phyloP scores from a whole-genome alignment of 64 coral and sea anemone genomes.

The Actinia tenebrosa region DNA sequence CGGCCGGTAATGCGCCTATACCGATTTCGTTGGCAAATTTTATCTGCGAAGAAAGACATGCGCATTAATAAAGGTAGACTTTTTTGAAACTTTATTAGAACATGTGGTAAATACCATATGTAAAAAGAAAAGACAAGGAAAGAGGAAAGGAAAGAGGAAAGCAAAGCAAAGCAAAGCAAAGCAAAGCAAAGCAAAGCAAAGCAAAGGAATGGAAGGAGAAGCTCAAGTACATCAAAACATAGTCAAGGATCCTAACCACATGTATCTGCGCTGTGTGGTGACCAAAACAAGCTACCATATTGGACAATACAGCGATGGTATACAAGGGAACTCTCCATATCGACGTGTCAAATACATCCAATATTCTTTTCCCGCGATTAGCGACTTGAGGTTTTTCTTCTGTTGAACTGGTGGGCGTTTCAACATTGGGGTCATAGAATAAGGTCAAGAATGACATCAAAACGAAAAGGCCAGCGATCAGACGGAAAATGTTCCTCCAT shows the following conservation, averaged over 20 bases:
- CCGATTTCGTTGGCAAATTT: constrained; percentile 11
- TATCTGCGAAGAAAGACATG: not conserved
- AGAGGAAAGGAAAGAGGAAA: no score
- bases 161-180: no score
- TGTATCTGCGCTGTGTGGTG: not conserved
- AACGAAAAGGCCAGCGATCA: constrained; percentile 6
- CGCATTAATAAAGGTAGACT: not conserved
- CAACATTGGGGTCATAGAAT: constrained; percentile 13
- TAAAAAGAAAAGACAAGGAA: no score
- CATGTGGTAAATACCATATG: no score
- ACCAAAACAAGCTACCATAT: constrained; percentile 18
- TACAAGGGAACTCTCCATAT: constrained; percentile 10
- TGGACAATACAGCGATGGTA: constrained; percentile 1
- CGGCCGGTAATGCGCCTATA: not conserved
- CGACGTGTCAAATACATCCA: not conserved
- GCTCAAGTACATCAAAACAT: not conserved
- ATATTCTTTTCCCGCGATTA: not conserved
- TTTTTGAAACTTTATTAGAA: not conserved
- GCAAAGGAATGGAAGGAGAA: not conserved
- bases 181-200: no score
- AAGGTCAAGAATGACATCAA: not conserved
- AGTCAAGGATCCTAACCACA: not conserved
- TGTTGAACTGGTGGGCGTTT: not conserved
- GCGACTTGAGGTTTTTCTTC: not conserved
- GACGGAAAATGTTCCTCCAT: constrained; percentile 7